phyloP scores from a whole-genome alignment of 2,797 vertebrate species.

The Phalanger gymnotis region DNA sequence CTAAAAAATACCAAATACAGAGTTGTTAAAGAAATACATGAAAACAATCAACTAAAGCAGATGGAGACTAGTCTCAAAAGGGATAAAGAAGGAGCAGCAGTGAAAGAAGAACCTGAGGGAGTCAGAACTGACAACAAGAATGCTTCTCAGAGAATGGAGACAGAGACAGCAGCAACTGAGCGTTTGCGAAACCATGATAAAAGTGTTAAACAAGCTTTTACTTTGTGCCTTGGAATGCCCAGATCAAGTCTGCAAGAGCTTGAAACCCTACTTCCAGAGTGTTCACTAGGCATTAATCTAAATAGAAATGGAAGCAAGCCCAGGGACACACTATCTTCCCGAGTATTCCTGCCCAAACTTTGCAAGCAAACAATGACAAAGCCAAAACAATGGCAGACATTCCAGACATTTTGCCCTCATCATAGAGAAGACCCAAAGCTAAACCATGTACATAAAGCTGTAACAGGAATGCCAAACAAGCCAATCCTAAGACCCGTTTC shows the following conservation, averaged over 20 bases:
- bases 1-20: constrained; percentile 49
- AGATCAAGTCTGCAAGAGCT: constrained; percentile 86
- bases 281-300: constrained; percentile 69
- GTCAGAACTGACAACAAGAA: constrained; percentile 17
- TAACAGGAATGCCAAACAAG: constrained; percentile 60
- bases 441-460: constrained; percentile 46
- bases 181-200: background rate
- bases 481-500: constrained; percentile 45
- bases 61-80: background rate
- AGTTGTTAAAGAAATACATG: background rate
- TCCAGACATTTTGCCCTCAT: constrained; percentile 86
- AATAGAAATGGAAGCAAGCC: constrained; percentile 72
- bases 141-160: background rate
- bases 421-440: constrained; percentile 75
- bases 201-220: background rate
- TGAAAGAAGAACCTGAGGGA: background rate
- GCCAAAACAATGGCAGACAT: constrained; percentile 75
- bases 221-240: constrained; percentile 73
- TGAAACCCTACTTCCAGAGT: constrained; percentile 85
- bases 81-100: background rate
- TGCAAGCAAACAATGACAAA: constrained; percentile 70
- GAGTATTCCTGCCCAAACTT: constrained; percentile 72
- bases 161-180: constrained; percentile 13
- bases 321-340: constrained; percentile 56
- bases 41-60: background rate